Evolutionary conservation across 1,140 invertebrate species (phyloP), one percentile per base, ranked within the genome.

Genomic region (Carcinoscorpius rotundicauda): DNA sequence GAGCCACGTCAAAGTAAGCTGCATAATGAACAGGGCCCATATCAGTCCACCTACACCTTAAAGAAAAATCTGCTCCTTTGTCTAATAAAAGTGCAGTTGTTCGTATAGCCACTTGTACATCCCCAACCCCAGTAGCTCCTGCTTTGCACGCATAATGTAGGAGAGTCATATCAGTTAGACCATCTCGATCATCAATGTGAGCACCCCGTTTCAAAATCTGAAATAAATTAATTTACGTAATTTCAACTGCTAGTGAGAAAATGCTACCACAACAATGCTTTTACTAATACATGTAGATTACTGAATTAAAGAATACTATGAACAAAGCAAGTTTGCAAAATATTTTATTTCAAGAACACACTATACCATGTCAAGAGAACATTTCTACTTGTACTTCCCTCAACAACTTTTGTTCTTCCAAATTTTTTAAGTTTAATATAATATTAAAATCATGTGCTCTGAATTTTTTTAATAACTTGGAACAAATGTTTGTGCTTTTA

Each of bases 1-100:
- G 75, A 9, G 80, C 77, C 29, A 81, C 80, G 75, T 82, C 80
- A 72, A 82, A 83, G 70, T 81, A 82, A 4, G 79, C 77, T 48
- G 81, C 81, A 73, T 82, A 82, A 72, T 83, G 82, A 51, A 82
- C 70, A 48, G 81, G 77, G 53, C 80, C 79, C 81, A 82, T 83
- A 66, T 80, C 77, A 50, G 81, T 83, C 81, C 81, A 82, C n/a
- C 79, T 71, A 70, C 81, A 82, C 61, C 80, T 69, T 53, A 80
- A 76, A 66, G 77, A 75, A 9, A 78, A 71, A 73, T 82, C 78
- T 10, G 80, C 80, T 5, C 80, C 81, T 64, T 74, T 72, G 9
- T 74, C 71, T 29, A 82, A 60, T 5, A 83, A 71, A 61, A 76
- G 61, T 62, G 72, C 66, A 51, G 76, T 76, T 57, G 75, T 68